A percentile compares a stretch with the other conserved stretches of the same genome.
Evolutionary conservation across 2,113 vertebrate genomes (phyloP).

Genomic region (Nycticryphes semicollaris): DNA sequence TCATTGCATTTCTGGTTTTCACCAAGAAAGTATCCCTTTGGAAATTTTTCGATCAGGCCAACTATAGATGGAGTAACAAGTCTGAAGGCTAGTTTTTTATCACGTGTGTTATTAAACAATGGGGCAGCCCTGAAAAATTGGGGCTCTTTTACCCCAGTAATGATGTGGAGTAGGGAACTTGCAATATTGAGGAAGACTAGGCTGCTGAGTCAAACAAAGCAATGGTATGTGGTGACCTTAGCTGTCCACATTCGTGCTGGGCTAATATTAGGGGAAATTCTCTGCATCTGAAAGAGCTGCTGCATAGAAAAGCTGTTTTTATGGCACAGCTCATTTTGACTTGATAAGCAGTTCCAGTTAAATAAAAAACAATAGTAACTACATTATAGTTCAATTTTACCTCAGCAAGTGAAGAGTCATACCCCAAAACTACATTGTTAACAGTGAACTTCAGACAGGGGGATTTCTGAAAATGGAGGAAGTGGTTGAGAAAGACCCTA

Average conservation of each 20-base stretch:
- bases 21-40: neutral
- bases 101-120: neutral
- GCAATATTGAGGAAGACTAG: neutral
- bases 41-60: neutral
- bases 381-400: neutral
- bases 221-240: neutral
- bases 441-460: neutral
- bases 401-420: neutral
- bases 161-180: neutral
- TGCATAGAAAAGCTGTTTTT: neutral
- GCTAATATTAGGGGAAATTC: neutral
- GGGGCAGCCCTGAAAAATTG: neutral
- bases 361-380: neutral
- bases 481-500: slow-evolving; percentile 17
- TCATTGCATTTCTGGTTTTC: neutral
- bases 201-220: neutral
- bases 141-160: neutral
- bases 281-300: neutral
- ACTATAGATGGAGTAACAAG: neutral
- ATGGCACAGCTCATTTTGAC: neutral
- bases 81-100: neutral
- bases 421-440: neutral
- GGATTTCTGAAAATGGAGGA: slow-evolving; percentile 34
- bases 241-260: neutral
- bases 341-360: neutral